These are phyloP conservation scores for Phalacrocorax carbo DNA, from an alignment of 2,113 vertebrate species.

Conservation along the genomic window DNA sequence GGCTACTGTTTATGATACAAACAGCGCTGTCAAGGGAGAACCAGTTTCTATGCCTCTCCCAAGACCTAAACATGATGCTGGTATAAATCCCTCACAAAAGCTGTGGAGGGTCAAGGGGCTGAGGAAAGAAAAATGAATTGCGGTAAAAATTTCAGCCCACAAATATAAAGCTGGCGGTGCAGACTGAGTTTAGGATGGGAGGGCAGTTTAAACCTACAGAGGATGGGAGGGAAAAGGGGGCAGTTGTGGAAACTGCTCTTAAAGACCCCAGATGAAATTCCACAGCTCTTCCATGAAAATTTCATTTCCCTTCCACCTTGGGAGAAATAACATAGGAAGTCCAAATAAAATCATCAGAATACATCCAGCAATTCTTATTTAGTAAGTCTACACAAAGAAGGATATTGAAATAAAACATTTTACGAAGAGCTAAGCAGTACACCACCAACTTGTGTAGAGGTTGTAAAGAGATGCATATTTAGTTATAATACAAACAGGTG, in stretches of 20 bases:
- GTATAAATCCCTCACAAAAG: neutral
- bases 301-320: neutral
- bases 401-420: neutral
- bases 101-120: neutral
- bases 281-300: neutral
- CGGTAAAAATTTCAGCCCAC: neutral
- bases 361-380: neutral
- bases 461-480: neutral
- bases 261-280: neutral
- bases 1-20: neutral
- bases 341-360: neutral
- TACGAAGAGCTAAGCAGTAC: neutral
- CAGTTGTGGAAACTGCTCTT: neutral
- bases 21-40: neutral
- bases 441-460: neutral
- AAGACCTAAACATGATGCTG: neutral
- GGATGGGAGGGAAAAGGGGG: accelerated
- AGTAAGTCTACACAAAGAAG: neutral
- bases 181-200: neutral
- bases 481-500: neutral
- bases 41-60: neutral
- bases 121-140: neutral
- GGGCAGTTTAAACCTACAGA: neutral
- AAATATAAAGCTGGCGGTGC: neutral
- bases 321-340: neutral